phyloP scores from a whole-genome alignment of 1,140 invertebrate genomes.

The Sesamia nonagrioides region DNA sequence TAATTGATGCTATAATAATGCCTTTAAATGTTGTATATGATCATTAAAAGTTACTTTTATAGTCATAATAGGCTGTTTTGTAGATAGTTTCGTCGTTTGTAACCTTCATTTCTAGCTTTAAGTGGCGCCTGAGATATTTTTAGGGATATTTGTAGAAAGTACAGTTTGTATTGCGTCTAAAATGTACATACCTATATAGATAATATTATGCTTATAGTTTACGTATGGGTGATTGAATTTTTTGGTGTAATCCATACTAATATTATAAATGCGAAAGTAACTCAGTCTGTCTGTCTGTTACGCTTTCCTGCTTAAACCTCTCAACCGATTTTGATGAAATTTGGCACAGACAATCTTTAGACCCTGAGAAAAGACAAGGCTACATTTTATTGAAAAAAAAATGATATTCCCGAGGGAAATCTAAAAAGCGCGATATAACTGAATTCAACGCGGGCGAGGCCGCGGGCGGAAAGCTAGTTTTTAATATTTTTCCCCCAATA shows the following conservation, averaged over 20 bases:
- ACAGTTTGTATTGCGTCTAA: background rate
- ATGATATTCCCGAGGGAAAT: too few species aligned
- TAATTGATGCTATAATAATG: constrained; percentile 44
- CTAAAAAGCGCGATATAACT: too few species aligned
- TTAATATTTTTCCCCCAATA: too few species aligned
- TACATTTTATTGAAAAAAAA: too few species aligned
- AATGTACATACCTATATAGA: background rate
- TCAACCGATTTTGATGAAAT: too few species aligned
- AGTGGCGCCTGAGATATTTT: constrained; percentile 13
- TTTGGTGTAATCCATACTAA: too few species aligned
- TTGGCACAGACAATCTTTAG: too few species aligned
- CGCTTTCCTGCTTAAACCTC: too few species aligned
- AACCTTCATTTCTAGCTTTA: constrained; percentile 3
- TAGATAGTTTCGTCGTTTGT: constrained; percentile 11
- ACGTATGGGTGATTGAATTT: background rate
- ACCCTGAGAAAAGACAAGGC: too few species aligned
- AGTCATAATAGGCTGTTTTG: constrained; percentile 20
- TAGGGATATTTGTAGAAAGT: background rate
- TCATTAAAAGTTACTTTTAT: constrained; percentile 44
- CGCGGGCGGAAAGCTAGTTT: too few species aligned
- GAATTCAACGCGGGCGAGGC: too few species aligned
- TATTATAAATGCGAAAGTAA: too few species aligned
- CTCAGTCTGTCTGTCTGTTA: background rate
- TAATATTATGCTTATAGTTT: background rate
- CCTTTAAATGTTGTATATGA: constrained; percentile 11